Base-by-base conservation (phyloP, 2,113 vertebrate genomes). In the Australoheros scitulus region DNA sequence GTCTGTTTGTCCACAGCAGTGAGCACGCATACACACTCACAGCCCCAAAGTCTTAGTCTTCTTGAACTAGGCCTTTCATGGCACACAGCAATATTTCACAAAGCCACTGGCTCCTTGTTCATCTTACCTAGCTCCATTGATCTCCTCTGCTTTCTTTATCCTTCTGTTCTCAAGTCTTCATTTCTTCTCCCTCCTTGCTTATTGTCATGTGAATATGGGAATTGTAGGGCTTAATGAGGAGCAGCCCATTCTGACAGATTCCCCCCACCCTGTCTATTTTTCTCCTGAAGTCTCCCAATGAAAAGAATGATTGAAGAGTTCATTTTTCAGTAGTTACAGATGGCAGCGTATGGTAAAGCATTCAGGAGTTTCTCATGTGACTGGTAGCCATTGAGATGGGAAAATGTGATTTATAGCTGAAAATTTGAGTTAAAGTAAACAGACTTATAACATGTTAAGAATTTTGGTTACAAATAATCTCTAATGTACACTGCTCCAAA, bases 251-350 rank as follows among this genome's bases (percentile, higher is more conserved):
- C 22, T 81, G 60, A 77, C 47, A 26, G 47, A 47, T 15, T 14
- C 61, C 17, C 8, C 72, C n/a, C 15, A 8, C 5, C 15, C 22
- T 36, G 34, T 74, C 61, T 63, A 18, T 74, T 64, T 77, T 77
- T 59, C 38, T 88, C 72, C 61, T 56, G 8, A 29, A 81, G 61
- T 47, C 41, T 84, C 38, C 60, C 6, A 57, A 81, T 60, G 83
- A 87, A 90, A 88, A 76, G 29, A 85, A 34, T 58, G 3, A 20
- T 61, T 70, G 63, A 77, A 75, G 64, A 74, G 84, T 85, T 86
- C 88, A 76, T 72, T 77, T 89, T 82, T 80, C 84, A 64, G 85
- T 60, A 74, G 82, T 89, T 77, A 70, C 60, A 80, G 77, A 82
- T 84, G 80, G 83, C 61, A 24, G 85, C 36, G 65, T 77, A 82